phyloP scores from a whole-genome alignment of 2,113 vertebrate species.

The Chamaetylas fuelleborni region DNA sequence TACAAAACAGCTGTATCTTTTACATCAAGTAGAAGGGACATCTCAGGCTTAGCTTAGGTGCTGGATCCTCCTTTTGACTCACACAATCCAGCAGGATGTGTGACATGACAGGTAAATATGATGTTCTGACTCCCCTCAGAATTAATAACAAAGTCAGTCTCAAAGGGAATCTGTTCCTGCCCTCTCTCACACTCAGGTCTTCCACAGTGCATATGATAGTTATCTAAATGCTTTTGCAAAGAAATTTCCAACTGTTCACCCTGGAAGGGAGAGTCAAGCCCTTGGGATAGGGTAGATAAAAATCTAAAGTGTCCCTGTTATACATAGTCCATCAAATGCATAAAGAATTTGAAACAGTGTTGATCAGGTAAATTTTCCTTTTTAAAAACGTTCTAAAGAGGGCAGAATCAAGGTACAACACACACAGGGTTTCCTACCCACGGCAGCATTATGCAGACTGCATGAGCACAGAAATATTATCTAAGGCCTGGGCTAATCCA shows the following conservation, averaged over 20 bases:
- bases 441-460: not conserved
- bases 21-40: not conserved
- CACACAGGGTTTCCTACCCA: not conserved
- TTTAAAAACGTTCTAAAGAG: not conserved
- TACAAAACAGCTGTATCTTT: not conserved
- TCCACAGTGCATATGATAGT: not conserved
- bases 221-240: not conserved
- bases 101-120: not conserved
- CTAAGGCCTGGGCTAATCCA: not conserved
- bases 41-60: not conserved
- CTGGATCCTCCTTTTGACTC: not conserved
- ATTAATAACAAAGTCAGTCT: not conserved
- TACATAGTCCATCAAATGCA: not conserved
- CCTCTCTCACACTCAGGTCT: not conserved
- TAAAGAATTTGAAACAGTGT: not conserved
- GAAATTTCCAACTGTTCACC: not conserved
- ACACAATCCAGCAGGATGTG: not conserved
- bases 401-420: not conserved
- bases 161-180: not conserved
- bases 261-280: not conserved
- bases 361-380: not conserved
- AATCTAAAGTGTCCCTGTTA: not conserved
- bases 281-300: not conserved
- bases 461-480: not conserved
- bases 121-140: not conserved